phyloP scores from a whole-genome alignment of 2,888 invertebrate species.

The Ichneumoninae sp. region DNA sequence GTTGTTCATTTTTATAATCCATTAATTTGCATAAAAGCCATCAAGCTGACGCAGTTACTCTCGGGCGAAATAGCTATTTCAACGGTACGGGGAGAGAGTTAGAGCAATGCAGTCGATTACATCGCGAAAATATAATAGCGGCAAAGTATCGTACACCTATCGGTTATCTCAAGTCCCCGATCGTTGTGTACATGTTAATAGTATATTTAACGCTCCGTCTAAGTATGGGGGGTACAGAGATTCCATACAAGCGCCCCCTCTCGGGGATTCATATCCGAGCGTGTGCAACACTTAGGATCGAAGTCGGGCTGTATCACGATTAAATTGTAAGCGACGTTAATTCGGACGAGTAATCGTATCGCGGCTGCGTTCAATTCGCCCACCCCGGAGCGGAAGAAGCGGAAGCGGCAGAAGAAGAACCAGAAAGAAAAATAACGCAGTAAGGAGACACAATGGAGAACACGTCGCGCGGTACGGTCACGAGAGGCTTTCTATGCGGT shows the following conservation, averaged over 20 bases:
- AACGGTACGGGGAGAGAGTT: background rate
- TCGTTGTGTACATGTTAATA: slow-evolving; percentile 11
- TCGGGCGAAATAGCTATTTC: background rate
- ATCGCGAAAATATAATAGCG: background rate
- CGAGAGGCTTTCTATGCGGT: slow-evolving; percentile 17
- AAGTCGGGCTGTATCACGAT: slow-evolving; percentile 26
- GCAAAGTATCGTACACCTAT: background rate
- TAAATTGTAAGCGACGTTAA: slow-evolving; percentile 59
- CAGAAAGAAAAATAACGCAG: background rate
- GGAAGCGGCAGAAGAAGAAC: background rate
- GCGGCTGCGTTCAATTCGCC: background rate
- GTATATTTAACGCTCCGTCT: slow-evolving; percentile 27
- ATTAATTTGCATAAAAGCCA: slow-evolving; percentile 57
- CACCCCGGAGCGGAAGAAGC: background rate
- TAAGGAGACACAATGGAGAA: background rate
- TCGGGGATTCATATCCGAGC: background rate
- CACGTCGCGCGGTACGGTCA: background rate
- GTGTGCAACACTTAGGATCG: slow-evolving; percentile 25
- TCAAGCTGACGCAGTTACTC: slow-evolving; percentile 3
- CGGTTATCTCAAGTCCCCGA: background rate
- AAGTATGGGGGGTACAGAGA: slow-evolving; percentile 28
- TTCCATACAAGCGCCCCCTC: slow-evolving; percentile 42
- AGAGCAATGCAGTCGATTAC: background rate
- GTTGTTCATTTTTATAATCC: slow-evolving; percentile 50
- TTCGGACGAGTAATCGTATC: slow-evolving; percentile 38